Evolutionary conservation across 2,888 invertebrate genomes (phyloP).

Genomic region (Andrena praecox): DNA sequence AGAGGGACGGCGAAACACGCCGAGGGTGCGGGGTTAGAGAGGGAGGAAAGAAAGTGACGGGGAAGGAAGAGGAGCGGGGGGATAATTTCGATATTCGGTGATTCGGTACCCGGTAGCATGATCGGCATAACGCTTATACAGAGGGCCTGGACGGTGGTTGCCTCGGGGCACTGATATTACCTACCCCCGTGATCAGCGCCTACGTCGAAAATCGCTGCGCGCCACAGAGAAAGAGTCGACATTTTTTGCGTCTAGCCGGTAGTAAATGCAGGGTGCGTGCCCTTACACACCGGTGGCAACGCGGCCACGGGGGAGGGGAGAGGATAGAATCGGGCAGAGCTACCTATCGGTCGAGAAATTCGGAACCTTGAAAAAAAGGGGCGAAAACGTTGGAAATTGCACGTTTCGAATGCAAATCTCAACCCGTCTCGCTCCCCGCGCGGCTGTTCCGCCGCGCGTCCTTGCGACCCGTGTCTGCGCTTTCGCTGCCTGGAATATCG

Average conservation of each 20-base stretch:
- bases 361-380: constrained; percentile 67
- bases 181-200: constrained; percentile 82
- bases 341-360: constrained; percentile 65
- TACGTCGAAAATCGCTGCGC: constrained; percentile 78
- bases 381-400: constrained; percentile 79
- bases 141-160: constrained; percentile 68
- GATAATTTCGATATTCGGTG: constrained; percentile 82
- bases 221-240: constrained; percentile 69
- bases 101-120: constrained; percentile 83
- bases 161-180: constrained; percentile 83
- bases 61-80: constrained; percentile 52
- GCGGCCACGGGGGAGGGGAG: constrained; percentile 32
- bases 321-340: constrained; percentile 54
- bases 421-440: neutral
- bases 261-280: constrained; percentile 82
- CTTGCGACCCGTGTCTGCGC: constrained; percentile 23
- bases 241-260: constrained; percentile 85
- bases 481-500: neutral
- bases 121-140: constrained; percentile 75
- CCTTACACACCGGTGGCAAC: constrained; percentile 29
- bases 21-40: neutral
- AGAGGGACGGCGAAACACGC: constrained; percentile 42
- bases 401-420: constrained; percentile 81
- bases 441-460: constrained; percentile 6
- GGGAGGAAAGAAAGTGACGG: neutral